Evolutionary conservation across 2,797 vertebrate genomes (phyloP), one percentile per base, ranked within the genome.

Genomic region (Martes flavigula): DNA sequence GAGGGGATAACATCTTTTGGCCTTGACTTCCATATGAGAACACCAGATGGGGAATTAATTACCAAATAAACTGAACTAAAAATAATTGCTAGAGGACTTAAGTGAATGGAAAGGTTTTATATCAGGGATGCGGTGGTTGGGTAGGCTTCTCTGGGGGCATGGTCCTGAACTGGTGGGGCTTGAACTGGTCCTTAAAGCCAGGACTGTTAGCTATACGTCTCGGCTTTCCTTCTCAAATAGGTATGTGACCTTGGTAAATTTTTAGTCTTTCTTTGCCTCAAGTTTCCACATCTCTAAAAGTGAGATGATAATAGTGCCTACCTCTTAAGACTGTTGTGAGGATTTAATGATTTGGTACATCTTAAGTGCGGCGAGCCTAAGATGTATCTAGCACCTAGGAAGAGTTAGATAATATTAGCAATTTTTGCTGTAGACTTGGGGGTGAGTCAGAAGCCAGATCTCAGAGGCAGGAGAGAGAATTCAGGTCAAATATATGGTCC

Each of bases 281-380:
- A 32, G 68, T 97, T 93, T 94, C 32, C 46, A 91, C 81, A 73
- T 94, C 72, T 95, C 5, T 90, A 83, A 91, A 93, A 91, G 54
- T 81, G 2, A 46, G 14, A 43, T 66, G 58, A 56, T 46, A 75
- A 51, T 72, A 87, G 14, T 38, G 46, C 38, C 64, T 88, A 72
- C 25, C 27, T 94, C n/a, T 17, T 73, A 54, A 0, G 32, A 64
- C 46, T 58, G 56, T 58, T 46, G 11, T 70, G 68, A 87, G 35
- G 38, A 84, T 77, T 77, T 48, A 94, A 54, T 90, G 75, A 87
- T 7, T 83, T 58, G 62, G 18, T 68, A 68, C 2, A 46, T 51
- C 2, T 85, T 35, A 93, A 62, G 83, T 58, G 64, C 14, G 73
- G 46, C 87, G 23, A 35, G 54, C 13, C 25, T 46, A 75, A 25